Percentiles rank a stretch among this genome's conserved stretches.
phyloP scores from a whole-genome alignment of 2,113 vertebrate genomes.

The Lontra canadensis region DNA sequence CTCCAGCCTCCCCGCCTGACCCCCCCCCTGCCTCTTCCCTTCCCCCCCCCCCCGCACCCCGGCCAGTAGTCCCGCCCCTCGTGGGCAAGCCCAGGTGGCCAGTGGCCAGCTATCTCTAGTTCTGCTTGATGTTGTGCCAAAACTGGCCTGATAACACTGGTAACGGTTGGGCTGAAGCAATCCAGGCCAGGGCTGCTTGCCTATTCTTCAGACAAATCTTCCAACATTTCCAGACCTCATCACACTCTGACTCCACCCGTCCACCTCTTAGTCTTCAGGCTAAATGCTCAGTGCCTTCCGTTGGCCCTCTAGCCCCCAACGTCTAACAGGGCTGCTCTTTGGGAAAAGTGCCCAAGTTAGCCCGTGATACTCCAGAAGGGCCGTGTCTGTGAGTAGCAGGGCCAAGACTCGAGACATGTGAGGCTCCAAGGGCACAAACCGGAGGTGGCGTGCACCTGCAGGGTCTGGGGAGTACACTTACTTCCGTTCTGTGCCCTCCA shows the following conservation, averaged over 20 bases:
- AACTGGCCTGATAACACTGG: neutral
- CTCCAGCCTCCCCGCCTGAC: neutral
- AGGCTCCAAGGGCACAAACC: neutral
- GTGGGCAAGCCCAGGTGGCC: neutral
- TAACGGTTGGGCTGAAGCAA: neutral
- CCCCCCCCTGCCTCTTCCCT: rapidly evolving
- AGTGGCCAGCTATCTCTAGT: neutral
- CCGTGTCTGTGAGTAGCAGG: neutral
- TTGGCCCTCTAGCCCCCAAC: neutral
- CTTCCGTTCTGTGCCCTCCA: neutral
- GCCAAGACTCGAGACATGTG: rapidly evolving
- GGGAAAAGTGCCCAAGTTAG: neutral
- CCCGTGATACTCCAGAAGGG: neutral
- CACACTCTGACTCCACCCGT: neutral
- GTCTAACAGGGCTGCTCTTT: neutral
- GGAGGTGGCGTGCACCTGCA: neutral
- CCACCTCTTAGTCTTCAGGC: neutral
- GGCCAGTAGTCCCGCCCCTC: rapidly evolving
- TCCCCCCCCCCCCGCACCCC: neutral
- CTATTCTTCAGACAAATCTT: neutral
- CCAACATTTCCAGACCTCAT: neutral
- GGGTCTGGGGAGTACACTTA: neutral
- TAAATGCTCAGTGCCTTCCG: neutral
- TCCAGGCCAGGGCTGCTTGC: neutral
- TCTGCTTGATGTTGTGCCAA: neutral